Evolutionary conservation across 2,888 invertebrate species (phyloP), one percentile per base, ranked within the genome.

Genomic region (Xestobium rufovillosum): DNA sequence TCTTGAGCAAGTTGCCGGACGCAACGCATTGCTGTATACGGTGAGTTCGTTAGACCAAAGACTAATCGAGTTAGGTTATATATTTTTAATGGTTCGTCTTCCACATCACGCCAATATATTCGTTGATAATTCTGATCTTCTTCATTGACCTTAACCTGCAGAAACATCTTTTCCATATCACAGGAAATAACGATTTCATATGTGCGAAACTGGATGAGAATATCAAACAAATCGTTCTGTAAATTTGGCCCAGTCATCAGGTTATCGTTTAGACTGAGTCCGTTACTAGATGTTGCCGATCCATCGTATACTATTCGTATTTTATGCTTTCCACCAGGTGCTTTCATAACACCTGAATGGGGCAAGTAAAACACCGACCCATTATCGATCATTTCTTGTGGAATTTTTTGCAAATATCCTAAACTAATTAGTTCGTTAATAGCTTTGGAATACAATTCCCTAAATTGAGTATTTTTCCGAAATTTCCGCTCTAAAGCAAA

Each of bases 161-260:
- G 11, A 14, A 35, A 35, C 28, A 35, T 35, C 19, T 30, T 29
- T 29, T 35, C 17, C 11, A 35, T 35, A 8, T 35, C 35, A 23
- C 29, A 16, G 3, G 35, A 30, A 9, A 35, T 9, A 10, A 19
- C 35, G 3, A 35, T 16, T n/a, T 13, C 19, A n/a, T 29, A 12
- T 14, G 10, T 9, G 9, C 35, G 28, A 17, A 35, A 35, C 8
- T 13, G 15, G 9, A 35, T 14, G 4, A 35, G 17, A 2, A 35
- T 35, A 13, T n/a, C 9, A 3, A 28, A 35, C 4, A 30, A 29
- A 28, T 30, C 30, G 15, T 35, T 35, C 17, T 28, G 35, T 3
- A 26, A 28, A n/a, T 13, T 29, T 2, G 26, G 34, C 4, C 34
- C 34, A 2, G 27, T 34, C 34, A 34, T 27, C 12, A 34, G 14